phyloP scores from a whole-genome alignment of 2,888 invertebrate species.

The Melanostoma mellinum region DNA sequence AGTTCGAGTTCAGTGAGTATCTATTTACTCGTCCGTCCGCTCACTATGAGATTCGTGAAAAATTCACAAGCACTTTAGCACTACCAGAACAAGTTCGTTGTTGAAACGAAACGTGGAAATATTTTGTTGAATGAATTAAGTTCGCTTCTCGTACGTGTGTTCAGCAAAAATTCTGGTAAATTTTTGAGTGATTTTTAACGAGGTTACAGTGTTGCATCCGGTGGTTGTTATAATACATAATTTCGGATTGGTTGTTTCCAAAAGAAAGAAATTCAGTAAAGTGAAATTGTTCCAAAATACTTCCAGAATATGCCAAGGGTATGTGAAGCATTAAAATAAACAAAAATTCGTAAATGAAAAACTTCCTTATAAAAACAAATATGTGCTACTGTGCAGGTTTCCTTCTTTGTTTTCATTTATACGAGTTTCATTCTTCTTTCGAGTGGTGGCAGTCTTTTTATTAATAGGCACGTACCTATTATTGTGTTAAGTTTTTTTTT shows the following conservation, averaged over 20 bases:
- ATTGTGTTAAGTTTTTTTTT: too few relatives aligned
- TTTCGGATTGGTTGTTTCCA: not conserved
- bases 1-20: conserved; percentile 46
- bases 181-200: too few relatives aligned
- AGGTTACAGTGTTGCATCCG: too few relatives aligned
- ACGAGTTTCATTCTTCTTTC: too few relatives aligned
- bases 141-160: conserved; percentile 3
- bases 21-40: conserved; percentile 54
- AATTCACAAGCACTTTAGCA: conserved; percentile 19
- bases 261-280: conserved; percentile 5
- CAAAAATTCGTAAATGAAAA: too few relatives aligned
- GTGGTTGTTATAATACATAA: too few relatives aligned
- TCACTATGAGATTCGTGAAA: conserved; percentile 52
- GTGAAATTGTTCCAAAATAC: conserved; percentile 33
- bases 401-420: too few relatives aligned
- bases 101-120: conserved; percentile 54
- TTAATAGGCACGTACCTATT: too few relatives aligned
- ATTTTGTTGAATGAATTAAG: conserved; percentile 13
- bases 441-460: too few relatives aligned
- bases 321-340: conserved; percentile 47
- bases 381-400: too few relatives aligned
- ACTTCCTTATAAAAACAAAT: too few relatives aligned
- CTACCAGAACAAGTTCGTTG: conserved; percentile 14
- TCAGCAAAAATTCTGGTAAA: not conserved
- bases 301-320: conserved; percentile 75